phyloP scores from a whole-genome alignment of 2,113 vertebrate species.

The Pachyramphus minor region DNA sequence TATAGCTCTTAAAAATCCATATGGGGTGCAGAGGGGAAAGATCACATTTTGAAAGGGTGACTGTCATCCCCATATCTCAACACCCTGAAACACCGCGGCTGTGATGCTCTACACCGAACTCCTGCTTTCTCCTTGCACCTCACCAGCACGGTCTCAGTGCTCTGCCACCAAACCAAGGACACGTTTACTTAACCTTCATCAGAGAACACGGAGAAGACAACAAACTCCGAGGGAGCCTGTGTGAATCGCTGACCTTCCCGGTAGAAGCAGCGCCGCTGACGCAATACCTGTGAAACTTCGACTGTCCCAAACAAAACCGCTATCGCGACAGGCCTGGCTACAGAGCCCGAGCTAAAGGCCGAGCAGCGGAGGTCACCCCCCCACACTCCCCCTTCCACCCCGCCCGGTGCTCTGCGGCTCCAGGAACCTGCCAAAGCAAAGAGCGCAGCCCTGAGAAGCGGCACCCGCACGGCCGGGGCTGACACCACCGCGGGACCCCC shows the following conservation, averaged over 20 bases:
- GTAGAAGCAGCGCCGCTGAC: background rate
- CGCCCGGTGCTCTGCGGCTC: fast-evolving
- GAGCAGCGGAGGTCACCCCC: background rate
- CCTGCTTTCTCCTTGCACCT: no score
- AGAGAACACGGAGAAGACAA: background rate
- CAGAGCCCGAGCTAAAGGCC: background rate
- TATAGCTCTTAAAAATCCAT: background rate
- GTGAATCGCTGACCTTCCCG: background rate
- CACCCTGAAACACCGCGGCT: background rate
- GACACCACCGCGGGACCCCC: background rate
- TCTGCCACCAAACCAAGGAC: background rate
- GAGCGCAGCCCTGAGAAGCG: fast-evolving
- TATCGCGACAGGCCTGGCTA: fast-evolving
- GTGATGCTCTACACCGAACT: no score
- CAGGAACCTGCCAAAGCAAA: background rate
- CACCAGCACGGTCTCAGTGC: background rate
- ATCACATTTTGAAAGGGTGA: background rate
- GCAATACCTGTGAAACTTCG: background rate
- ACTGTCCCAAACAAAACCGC: background rate
- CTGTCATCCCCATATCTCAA: background rate
- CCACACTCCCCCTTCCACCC: no score
- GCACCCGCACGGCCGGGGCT: background rate
- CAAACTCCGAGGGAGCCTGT: background rate
- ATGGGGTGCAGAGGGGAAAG: background rate
- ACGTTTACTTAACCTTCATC: background rate